These are phyloP conservation scores for Aythya baeri DNA, from an alignment of 2,113 vertebrate genomes.

Conservation along the genomic window DNA sequence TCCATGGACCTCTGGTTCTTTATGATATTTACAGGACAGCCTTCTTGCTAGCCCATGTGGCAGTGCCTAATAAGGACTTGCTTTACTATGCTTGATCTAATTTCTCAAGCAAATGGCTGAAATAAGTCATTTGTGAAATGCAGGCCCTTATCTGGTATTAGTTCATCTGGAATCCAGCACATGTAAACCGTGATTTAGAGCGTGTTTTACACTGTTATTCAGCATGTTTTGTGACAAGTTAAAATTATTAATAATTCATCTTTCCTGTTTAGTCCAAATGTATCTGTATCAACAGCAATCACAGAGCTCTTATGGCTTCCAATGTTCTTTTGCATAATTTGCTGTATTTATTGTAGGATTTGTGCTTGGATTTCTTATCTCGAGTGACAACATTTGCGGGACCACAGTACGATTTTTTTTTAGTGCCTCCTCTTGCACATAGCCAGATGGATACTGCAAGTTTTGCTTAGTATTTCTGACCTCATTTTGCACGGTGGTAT, in stretches of 20 bases:
- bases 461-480: neutral
- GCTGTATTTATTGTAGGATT: neutral
- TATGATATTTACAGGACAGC: conserved; percentile 13
- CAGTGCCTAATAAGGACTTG: neutral
- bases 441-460: conserved; percentile 3
- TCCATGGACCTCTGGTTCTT: neutral
- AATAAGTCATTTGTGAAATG: conserved; percentile 41
- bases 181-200: conserved; percentile 22
- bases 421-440: neutral
- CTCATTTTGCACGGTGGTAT: neutral
- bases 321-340: neutral
- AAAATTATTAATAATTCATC: conserved; percentile 45
- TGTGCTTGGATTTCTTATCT: neutral
- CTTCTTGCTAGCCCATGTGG: neutral
- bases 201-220: conserved; percentile 16
- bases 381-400: neutral
- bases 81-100: conserved; percentile 19
- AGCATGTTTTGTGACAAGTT: conserved; percentile 29
- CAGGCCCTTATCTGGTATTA: conserved; percentile 41
- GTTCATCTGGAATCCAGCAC: conserved; percentile 49
- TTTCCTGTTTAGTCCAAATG: conserved; percentile 21
- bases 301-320: neutral
- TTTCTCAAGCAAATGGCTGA: conserved; percentile 54
- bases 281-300: conserved; percentile 23
- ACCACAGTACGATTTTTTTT: neutral